Evolutionary conservation across 2,113 vertebrate genomes (phyloP).

Genomic region (Salvelinus namaycush): DNA sequence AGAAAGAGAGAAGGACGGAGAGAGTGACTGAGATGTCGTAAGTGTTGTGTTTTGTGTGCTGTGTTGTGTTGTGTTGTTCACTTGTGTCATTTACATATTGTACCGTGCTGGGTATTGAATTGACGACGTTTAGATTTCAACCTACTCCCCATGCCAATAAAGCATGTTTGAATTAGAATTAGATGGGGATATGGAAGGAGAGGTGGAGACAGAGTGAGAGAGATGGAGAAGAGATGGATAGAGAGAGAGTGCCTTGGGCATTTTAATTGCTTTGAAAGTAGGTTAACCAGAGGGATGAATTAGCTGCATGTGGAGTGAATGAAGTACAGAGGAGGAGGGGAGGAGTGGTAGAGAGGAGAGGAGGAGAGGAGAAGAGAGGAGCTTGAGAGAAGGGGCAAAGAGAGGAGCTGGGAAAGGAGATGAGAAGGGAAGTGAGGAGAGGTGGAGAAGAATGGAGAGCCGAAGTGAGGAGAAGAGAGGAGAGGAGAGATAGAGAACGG

Average conservation of each 20-base stretch:
- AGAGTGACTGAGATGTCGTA: neutral
- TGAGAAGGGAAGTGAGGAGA: neutral
- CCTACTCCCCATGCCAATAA: too few species aligned
- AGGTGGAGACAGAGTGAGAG: slow-evolving; percentile 3
- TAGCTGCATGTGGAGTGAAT: slow-evolving; percentile 32
- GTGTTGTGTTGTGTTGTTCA: too few species aligned
- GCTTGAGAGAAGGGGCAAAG: neutral
- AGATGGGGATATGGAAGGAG: neutral
- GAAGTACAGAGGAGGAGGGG: slow-evolving; percentile 1
- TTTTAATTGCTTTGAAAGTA: slow-evolving; percentile 49
- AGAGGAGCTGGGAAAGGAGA: neutral
- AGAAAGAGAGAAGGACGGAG: neutral
- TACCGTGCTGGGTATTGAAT: too few species aligned
- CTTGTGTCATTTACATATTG: too few species aligned
- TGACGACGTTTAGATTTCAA: too few species aligned
- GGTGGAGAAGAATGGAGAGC: neutral
- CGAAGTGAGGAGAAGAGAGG: neutral
- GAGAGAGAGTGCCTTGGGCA: slow-evolving; percentile 23
- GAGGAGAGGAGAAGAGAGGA: neutral
- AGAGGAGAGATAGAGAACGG: neutral
- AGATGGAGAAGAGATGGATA: neutral
- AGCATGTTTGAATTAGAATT: too few species aligned
- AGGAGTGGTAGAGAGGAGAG: neutral
- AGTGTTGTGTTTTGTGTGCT: too few species aligned
- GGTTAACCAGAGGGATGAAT: slow-evolving; percentile 47